Conservation (phyloP, 2,888 invertebrate genomes). For the Carpatolechia fugitivella region DNA sequence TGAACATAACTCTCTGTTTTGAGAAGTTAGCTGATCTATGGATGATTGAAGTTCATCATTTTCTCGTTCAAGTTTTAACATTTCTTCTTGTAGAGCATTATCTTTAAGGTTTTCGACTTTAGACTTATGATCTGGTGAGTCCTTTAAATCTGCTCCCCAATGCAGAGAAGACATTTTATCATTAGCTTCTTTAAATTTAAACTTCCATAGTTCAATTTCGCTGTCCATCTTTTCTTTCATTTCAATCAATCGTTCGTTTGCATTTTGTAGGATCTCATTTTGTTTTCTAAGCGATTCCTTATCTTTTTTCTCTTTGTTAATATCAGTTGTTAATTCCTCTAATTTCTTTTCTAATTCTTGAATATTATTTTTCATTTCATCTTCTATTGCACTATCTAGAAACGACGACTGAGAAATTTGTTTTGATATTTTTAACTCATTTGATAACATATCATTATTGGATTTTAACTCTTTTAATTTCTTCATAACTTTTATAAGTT, state of each 20-base stretch:
- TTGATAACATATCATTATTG: slow-evolving; percentile 80
- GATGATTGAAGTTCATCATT: slow-evolving; percentile 63
- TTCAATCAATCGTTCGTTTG: slow-evolving; percentile 88
- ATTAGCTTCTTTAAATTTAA: slow-evolving; percentile 84
- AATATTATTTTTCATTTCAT: slow-evolving; percentile 86
- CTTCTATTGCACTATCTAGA: slow-evolving; percentile 88
- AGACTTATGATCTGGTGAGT: slow-evolving; percentile 36
- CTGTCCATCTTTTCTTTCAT: slow-evolving; percentile 90
- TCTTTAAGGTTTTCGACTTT: slow-evolving; percentile 23
- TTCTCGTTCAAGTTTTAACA: slow-evolving; percentile 65
- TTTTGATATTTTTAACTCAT: slow-evolving; percentile 75
- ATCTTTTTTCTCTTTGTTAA: slow-evolving; percentile 81
- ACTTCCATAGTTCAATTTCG: slow-evolving; percentile 86
- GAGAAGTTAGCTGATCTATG: slow-evolving; percentile 51
- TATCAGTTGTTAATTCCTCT: slow-evolving; percentile 77
- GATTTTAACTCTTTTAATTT: slow-evolving; percentile 91
- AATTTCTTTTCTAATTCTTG: slow-evolving; percentile 82
- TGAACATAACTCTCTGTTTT: slow-evolving; percentile 50
- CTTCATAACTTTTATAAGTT: slow-evolving; percentile 88
- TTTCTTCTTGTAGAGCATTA: slow-evolving; percentile 44
- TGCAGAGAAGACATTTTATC: slow-evolving; percentile 79
- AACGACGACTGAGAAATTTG: slow-evolving; percentile 79
- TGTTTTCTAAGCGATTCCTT: slow-evolving; percentile 84
- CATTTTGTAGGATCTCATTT: slow-evolving; percentile 85
- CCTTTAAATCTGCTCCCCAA: slow-evolving; percentile 51